A percentile compares a stretch with the other conserved stretches of the same genome.
Evolutionary conservation across 2,888 invertebrate genomes (phyloP).

Genomic region (Catocala fraxini): DNA sequence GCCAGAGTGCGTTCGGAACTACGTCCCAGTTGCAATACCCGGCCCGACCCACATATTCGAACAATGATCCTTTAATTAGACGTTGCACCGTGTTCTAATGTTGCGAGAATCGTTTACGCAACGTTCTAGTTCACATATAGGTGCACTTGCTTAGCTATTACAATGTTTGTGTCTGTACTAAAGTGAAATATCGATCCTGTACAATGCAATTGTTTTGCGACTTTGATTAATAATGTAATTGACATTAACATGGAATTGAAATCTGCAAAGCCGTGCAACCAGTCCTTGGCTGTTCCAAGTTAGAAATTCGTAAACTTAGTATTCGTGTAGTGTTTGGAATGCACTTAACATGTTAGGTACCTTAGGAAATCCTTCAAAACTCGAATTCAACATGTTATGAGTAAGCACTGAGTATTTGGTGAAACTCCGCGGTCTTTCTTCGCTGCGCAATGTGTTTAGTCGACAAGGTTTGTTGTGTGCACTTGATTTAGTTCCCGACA

Average conservation of each 20-base stretch:
- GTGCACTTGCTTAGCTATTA: slow-evolving; percentile 43
- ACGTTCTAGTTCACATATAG: slow-evolving; percentile 54
- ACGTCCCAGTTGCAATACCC: slow-evolving; percentile 63
- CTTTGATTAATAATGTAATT: slow-evolving; percentile 25
- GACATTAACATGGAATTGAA: slow-evolving; percentile 19
- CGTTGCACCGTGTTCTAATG: slow-evolving; percentile 60
- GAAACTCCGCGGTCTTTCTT: slow-evolving; percentile 26
- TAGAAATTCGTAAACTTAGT: background rate
- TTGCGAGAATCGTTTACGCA: slow-evolving; percentile 66
- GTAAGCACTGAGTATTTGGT: slow-evolving; percentile 3
- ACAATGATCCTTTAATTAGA: slow-evolving; percentile 78
- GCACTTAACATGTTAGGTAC: background rate
- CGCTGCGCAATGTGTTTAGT: slow-evolving; percentile 1
- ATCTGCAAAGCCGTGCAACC: slow-evolving; percentile 12
- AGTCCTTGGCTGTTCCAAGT: slow-evolving; percentile 6
- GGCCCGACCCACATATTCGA: slow-evolving; percentile 66
- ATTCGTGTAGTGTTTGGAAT: background rate
- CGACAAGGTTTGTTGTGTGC: slow-evolving; percentile 22
- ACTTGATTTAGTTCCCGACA: slow-evolving; percentile 30
- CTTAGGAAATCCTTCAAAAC: slow-evolving; percentile 1
- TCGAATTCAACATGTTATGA: background rate
- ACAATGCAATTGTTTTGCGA: slow-evolving; percentile 21
- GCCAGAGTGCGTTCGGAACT: slow-evolving; percentile 66
- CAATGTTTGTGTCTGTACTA: slow-evolving; percentile 13
- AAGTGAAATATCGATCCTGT: slow-evolving; percentile 16